These are phyloP conservation scores for Oryzias melastigma DNA, from an alignment of 2,113 vertebrate genomes.

Conservation along the genomic window DNA sequence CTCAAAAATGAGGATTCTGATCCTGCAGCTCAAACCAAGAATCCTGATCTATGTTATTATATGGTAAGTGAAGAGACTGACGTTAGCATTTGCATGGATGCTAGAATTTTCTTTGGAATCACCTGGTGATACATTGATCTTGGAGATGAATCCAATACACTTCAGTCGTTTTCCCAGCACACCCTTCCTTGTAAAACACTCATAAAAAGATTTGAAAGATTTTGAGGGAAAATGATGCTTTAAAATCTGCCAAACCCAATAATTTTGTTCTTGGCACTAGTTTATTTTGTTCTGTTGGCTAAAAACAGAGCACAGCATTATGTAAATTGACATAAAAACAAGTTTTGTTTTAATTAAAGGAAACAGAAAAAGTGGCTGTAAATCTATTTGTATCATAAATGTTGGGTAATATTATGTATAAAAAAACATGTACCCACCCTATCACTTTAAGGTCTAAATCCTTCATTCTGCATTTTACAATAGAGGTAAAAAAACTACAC, in stretches of 20 bases:
- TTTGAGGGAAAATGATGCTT: slow-evolving; percentile 7
- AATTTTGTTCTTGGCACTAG: slow-evolving; percentile 5
- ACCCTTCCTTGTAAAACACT: background rate
- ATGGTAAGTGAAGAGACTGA: background rate
- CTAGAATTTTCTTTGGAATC: slow-evolving; percentile 3
- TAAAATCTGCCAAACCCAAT: background rate
- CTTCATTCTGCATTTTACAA: slow-evolving; percentile 28
- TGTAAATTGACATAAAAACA: background rate
- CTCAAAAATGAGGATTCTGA: background rate
- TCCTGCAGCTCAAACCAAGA: slow-evolving; percentile 3
- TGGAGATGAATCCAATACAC: slow-evolving; percentile 9
- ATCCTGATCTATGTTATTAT: slow-evolving; percentile 4
- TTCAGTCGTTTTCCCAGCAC: slow-evolving; percentile 4
- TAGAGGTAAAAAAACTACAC: slow-evolving; percentile 6
- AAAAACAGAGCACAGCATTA: background rate
- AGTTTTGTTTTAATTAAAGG: background rate
- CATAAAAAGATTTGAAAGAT: background rate
- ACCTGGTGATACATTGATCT: background rate
- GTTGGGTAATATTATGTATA: background rate
- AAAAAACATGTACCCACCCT: no score
- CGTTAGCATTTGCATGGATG: slow-evolving; percentile 21
- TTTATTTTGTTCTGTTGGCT: background rate
- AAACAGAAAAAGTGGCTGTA: slow-evolving; percentile 7
- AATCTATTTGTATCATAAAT: background rate
- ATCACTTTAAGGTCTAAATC: background rate